These are phyloP conservation scores for Anastatus disparis DNA, from an alignment of 1,140 invertebrate genomes.

Conservation along the genomic window DNA sequence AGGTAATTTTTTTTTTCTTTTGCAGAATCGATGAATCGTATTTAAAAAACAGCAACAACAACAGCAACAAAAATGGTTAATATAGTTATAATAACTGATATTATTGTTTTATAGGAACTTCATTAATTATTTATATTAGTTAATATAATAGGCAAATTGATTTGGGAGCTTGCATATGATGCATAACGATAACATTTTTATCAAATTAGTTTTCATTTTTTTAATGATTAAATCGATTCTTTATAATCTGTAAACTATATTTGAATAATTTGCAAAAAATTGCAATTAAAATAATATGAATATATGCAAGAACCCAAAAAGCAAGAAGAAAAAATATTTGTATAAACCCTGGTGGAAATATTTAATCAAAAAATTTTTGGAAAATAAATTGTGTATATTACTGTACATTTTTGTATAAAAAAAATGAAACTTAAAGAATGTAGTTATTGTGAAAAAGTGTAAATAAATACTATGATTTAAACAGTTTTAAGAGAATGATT, in stretches of 20 bases:
- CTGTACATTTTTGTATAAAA: slow-evolving; percentile 19
- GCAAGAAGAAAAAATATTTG: slow-evolving; percentile 12
- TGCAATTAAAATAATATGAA: too few species aligned
- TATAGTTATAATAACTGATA: slow-evolving; percentile 3
- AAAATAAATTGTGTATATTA: slow-evolving; percentile 15
- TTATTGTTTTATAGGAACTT: slow-evolving; percentile 11
- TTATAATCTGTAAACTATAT: too few species aligned
- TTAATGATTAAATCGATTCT: too few species aligned
- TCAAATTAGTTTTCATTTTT: too few species aligned
- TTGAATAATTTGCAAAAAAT: too few species aligned
- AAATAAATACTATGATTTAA: slow-evolving; percentile 30
- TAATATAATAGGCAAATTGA: too few species aligned
- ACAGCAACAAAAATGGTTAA: too few species aligned
- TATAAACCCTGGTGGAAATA: slow-evolving; percentile 16
- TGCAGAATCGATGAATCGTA: slow-evolving; percentile 29
- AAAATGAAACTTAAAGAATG: neutral
- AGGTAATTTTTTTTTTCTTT: slow-evolving; percentile 18
- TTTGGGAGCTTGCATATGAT: too few species aligned
- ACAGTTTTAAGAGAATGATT: neutral
- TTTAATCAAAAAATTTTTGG: slow-evolving; percentile 2
- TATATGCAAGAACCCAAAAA: slow-evolving; percentile 12
- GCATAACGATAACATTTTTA: too few species aligned
- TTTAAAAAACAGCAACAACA: slow-evolving; percentile 11
- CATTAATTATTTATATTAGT: slow-evolving; percentile 2
- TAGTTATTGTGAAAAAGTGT: slow-evolving; percentile 28